These are phyloP conservation scores for Nannospalax galili DNA, from an alignment of 2,113 vertebrate species.

Conservation along the genomic window DNA sequence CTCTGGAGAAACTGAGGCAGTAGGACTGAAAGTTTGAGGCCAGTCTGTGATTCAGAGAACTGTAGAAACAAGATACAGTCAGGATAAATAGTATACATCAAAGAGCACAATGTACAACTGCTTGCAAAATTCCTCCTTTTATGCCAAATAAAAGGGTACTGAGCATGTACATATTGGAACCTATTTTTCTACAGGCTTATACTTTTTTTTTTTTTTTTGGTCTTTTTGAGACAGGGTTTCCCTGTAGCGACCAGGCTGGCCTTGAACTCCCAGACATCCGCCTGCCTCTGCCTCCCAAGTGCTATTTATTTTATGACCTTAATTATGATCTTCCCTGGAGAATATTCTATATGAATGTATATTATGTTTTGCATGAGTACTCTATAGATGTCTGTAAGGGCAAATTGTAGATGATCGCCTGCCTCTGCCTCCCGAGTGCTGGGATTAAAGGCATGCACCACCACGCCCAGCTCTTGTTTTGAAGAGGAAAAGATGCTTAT, in stretches of 20 bases:
- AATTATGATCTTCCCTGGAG: too few species aligned
- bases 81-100: background rate
- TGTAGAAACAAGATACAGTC: background rate
- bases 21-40: background rate
- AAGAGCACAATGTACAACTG: background rate
- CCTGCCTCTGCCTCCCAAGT: too few species aligned
- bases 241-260: too few species aligned
- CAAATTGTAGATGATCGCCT: too few species aligned
- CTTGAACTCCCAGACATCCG: too few species aligned
- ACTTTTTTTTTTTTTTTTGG: background rate
- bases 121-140: background rate
- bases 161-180: background rate
- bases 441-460: too few species aligned
- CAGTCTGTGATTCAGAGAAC: background rate
- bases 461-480: constrained; percentile 19
- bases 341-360: too few species aligned
- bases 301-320: too few species aligned
- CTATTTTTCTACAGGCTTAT: background rate
- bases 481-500: constrained; percentile 12
- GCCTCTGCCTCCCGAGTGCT: too few species aligned
- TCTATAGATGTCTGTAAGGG: too few species aligned
- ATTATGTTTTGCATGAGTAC: too few species aligned
- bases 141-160: background rate
- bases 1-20: background rate
- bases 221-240: background rate